Conservation (phyloP, 2,888 invertebrate species). For the Lucinisca nassula region DNA sequence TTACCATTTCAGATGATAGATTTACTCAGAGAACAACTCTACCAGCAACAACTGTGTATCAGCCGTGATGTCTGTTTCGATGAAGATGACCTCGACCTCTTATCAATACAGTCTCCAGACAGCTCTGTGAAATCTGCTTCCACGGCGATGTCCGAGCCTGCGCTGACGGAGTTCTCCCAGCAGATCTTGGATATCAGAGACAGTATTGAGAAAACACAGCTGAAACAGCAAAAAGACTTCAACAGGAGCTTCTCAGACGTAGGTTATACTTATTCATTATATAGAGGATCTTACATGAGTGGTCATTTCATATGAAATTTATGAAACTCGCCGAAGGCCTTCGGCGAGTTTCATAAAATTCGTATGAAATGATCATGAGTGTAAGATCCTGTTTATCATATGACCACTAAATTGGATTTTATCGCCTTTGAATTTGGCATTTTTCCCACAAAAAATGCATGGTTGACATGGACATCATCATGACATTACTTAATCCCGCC, state of each 20-base stretch:
- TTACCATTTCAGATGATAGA: slow-evolving; percentile 81
- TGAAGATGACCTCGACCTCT: slow-evolving; percentile 65
- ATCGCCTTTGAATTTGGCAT: too few species aligned
- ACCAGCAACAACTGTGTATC: slow-evolving; percentile 78
- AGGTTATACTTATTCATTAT: too few species aligned
- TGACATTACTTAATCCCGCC: too few species aligned
- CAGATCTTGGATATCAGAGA: slow-evolving; percentile 62
- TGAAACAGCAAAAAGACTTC: neutral
- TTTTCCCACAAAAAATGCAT: too few species aligned
- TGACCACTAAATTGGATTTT: too few species aligned
- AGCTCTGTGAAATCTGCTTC: slow-evolving; percentile 20
- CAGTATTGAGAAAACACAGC: slow-evolving; percentile 42
- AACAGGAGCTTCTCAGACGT: slow-evolving; percentile 6
- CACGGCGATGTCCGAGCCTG: slow-evolving; percentile 39
- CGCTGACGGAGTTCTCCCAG: slow-evolving; percentile 39
- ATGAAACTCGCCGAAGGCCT: too few species aligned
- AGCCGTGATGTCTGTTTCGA: slow-evolving; percentile 45
- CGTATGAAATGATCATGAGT: too few species aligned
- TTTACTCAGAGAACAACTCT: slow-evolving; percentile 83
- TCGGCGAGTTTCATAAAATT: too few species aligned
- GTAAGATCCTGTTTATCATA: too few species aligned
- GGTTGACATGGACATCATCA: too few species aligned
- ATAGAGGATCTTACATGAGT: too few species aligned
- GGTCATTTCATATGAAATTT: too few species aligned
- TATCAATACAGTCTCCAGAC: slow-evolving; percentile 27